phyloP scores from a whole-genome alignment of 2,888 invertebrate genomes.

The Acrobasis repandana region DNA sequence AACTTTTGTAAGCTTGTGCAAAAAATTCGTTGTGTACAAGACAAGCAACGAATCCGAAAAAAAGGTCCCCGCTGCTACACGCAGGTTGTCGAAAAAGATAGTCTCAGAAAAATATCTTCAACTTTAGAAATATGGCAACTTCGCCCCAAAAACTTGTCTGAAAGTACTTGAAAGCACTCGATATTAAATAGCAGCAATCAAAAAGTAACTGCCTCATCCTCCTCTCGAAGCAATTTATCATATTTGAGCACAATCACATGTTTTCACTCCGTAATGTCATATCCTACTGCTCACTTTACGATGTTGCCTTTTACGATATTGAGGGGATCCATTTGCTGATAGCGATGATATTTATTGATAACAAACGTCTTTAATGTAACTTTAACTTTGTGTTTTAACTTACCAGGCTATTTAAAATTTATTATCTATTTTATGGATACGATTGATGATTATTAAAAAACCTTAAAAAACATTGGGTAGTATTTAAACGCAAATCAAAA shows the following conservation, averaged over 20 bases:
- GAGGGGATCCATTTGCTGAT: conserved; percentile 12
- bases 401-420: not conserved
- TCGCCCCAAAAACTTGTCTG: not conserved
- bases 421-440: not conserved
- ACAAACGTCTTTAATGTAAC: not conserved
- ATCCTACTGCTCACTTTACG: conserved; percentile 16
- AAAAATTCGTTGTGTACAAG: not conserved
- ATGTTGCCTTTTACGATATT: conserved; percentile 9
- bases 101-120: not conserved
- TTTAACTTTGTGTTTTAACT: not conserved
- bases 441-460: no score
- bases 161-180: conserved; percentile 3
- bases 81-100: not conserved
- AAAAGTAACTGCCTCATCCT: conserved; percentile 16
- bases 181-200: conserved; percentile 11
- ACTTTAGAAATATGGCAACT: not conserved
- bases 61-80: no score
- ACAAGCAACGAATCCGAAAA: no score
- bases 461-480: no score
- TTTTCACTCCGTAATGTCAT: conserved; percentile 13
- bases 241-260: conserved; percentile 13
- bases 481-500: no score
- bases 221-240: conserved; percentile 17
- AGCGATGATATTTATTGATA: conserved; percentile 10
- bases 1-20: no score